phyloP scores from a whole-genome alignment of 1,140 invertebrate species.

The Andrena cerasifolii region DNA sequence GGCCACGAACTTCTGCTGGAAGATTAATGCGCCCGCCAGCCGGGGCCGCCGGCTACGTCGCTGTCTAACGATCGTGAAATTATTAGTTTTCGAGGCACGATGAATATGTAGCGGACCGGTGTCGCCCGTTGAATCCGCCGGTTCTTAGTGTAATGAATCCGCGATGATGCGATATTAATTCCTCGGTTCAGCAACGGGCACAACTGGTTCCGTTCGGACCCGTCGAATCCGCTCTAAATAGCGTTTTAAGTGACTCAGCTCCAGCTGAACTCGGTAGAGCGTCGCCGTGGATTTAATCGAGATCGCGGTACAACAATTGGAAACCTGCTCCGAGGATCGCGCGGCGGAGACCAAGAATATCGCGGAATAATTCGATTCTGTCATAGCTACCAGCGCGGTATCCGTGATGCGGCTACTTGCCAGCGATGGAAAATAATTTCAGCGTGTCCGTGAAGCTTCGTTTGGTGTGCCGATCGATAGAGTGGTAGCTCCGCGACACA shows the following conservation, averaged over 20 bases:
- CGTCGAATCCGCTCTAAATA: neutral
- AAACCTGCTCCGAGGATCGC: too few relatives aligned
- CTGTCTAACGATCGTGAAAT: slow-evolving; percentile 53
- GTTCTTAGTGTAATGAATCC: slow-evolving; percentile 38
- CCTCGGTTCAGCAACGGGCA: neutral
- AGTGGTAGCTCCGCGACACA: neutral
- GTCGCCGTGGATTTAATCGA: too few relatives aligned
- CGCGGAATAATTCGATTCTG: too few relatives aligned
- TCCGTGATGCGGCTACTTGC: too few relatives aligned
- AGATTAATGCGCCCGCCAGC: slow-evolving; percentile 69
- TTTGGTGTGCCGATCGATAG: neutral
- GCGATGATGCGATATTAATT: slow-evolving; percentile 63
- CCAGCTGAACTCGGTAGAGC: too few relatives aligned
- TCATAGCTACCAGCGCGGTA: too few relatives aligned
- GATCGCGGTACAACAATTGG: too few relatives aligned
- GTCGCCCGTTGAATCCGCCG: slow-evolving; percentile 43
- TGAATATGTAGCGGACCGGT: slow-evolving; percentile 49
- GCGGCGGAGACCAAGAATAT: too few relatives aligned
- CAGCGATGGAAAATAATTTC: neutral
- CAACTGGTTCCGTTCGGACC: too few relatives aligned
- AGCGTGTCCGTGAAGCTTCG: neutral
- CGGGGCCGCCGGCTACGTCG: slow-evolving; percentile 9
- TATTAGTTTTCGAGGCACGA: slow-evolving; percentile 55
- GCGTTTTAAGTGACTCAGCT: slow-evolving; percentile 7
- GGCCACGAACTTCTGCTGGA: slow-evolving; percentile 47